A percentile compares a stretch with the other conserved stretches of the same genome.
These are phyloP conservation scores for Busseola fusca DNA, from an alignment of 2,888 invertebrate genomes.

Conservation along the genomic window DNA sequence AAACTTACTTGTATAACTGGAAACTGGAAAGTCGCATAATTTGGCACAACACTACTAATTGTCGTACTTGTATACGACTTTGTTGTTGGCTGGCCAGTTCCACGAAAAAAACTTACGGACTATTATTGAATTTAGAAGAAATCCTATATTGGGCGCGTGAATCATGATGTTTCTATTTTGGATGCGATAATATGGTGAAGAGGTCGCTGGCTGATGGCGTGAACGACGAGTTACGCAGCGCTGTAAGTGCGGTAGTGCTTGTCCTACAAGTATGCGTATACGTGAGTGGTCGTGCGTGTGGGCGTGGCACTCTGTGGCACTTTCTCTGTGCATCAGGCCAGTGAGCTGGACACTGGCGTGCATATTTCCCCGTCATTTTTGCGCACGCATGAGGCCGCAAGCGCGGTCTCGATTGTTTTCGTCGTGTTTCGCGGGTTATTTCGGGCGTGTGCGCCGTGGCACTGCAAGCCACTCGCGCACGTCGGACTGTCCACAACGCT, in stretches of 20 bases:
- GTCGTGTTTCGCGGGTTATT: constrained; percentile 88
- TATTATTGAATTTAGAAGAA: constrained; percentile 27
- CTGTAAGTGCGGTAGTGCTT: constrained; percentile 11
- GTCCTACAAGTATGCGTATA: constrained; percentile 13
- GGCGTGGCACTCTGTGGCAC: constrained; percentile 57
- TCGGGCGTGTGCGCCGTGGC: constrained; percentile 81
- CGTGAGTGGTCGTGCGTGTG: constrained; percentile 15
- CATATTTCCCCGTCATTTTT: constrained; percentile 86
- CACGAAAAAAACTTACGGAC: neutral
- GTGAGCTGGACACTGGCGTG: constrained; percentile 64
- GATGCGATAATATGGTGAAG: constrained; percentile 25
- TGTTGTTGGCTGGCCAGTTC: constrained; percentile 14
- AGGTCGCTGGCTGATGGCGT: constrained; percentile 13
- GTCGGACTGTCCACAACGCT: constrained; percentile 77
- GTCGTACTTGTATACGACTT: constrained; percentile 16
- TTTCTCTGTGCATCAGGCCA: constrained; percentile 57
- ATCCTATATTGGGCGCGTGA: constrained; percentile 28
- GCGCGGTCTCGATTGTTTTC: constrained; percentile 87
- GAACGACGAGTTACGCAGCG: constrained; percentile 18
- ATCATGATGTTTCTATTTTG: constrained; percentile 29
- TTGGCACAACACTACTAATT: constrained; percentile 41
- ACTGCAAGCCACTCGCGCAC: constrained; percentile 82
- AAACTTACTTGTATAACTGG: constrained; percentile 48
- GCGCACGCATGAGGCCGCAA: constrained; percentile 80
- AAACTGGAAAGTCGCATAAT: constrained; percentile 57